Evolutionary conservation across 1,140 invertebrate species (phyloP).

Genomic region (Pollicipes pollicipes): DNA sequence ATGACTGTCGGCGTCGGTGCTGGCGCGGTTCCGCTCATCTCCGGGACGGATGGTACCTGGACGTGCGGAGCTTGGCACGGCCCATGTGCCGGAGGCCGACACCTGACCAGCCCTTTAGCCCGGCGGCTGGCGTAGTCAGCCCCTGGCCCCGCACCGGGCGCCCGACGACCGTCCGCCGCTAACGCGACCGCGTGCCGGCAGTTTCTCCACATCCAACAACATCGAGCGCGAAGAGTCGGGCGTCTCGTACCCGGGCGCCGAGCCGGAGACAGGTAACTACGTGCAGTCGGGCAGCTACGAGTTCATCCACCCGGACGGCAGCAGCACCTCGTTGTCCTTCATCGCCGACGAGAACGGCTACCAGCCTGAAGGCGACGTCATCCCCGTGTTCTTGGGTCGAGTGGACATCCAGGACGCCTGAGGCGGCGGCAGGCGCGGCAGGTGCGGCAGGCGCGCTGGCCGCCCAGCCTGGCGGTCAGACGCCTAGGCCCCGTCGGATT

Average conservation of each 20-base stretch:
- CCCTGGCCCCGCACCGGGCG: too few species aligned
- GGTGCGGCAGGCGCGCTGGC: too few species aligned
- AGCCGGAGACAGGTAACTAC: constrained; percentile 9
- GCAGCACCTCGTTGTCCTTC: constrained; percentile 10
- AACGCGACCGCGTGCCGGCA: too few species aligned
- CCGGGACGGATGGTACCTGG: too few species aligned
- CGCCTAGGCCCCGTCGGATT: constrained; percentile 11
- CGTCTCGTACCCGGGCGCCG: background rate
- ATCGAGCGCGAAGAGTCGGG: background rate
- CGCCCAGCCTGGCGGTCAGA: constrained; percentile 8
- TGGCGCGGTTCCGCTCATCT: too few species aligned
- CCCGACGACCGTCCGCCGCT: too few species aligned
- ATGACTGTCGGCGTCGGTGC: too few species aligned
- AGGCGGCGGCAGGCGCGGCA: too few species aligned
- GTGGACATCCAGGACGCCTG: background rate
- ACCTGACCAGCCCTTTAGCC: too few species aligned
- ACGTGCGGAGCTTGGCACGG: too few species aligned
- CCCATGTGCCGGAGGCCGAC: too few species aligned
- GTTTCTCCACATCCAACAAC: background rate
- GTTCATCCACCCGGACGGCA: constrained; percentile 16
- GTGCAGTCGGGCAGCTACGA: constrained; percentile 12
- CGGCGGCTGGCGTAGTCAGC: too few species aligned
- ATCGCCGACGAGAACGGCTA: constrained; percentile 13
- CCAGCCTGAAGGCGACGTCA: background rate
- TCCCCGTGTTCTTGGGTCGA: constrained; percentile 6